These are phyloP conservation scores for Hypothenemus hampei DNA, from an alignment of 1,140 invertebrate genomes.

Conservation along the genomic window DNA sequence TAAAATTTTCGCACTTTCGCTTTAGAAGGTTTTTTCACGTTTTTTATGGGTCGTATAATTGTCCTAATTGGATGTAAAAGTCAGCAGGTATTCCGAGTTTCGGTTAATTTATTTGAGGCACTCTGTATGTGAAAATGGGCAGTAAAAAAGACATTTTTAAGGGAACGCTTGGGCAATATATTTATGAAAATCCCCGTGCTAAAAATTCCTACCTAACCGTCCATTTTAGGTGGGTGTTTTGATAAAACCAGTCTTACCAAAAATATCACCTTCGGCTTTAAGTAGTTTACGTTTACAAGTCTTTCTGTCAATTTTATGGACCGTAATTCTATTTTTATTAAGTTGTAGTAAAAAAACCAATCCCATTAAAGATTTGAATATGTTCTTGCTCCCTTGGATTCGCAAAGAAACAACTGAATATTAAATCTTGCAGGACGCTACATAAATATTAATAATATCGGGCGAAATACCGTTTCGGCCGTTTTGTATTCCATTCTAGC, in stretches of 20 bases:
- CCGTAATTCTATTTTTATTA: constrained; percentile 23
- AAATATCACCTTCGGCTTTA: constrained; percentile 16
- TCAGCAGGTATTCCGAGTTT: too few relatives aligned
- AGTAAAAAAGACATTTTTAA: constrained; percentile 15
- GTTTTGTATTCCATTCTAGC: constrained; percentile 10
- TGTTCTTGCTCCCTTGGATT: constrained; percentile 7
- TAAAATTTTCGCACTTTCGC: too few relatives aligned
- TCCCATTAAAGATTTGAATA: not conserved
- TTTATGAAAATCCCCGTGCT: constrained; percentile 21
- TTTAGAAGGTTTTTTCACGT: too few relatives aligned
- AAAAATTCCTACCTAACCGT: constrained; percentile 25
- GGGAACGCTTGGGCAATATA: constrained; percentile 16
- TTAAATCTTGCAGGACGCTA: constrained; percentile 3
- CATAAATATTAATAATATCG: constrained; percentile 15
- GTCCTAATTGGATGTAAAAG: too few relatives aligned
- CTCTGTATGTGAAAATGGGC: too few relatives aligned
- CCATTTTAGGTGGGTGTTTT: constrained; percentile 26
- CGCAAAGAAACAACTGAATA: too few relatives aligned
- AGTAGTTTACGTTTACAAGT: constrained; percentile 17
- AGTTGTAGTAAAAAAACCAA: not conserved
- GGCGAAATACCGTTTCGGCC: constrained; percentile 16
- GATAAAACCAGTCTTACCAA: constrained; percentile 29
- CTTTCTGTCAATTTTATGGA: constrained; percentile 23
- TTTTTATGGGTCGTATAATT: too few relatives aligned
- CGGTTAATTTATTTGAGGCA: too few relatives aligned